Base-by-base conservation (phyloP, 2,113 vertebrate species). In the Phocoena phocoena region DNA sequence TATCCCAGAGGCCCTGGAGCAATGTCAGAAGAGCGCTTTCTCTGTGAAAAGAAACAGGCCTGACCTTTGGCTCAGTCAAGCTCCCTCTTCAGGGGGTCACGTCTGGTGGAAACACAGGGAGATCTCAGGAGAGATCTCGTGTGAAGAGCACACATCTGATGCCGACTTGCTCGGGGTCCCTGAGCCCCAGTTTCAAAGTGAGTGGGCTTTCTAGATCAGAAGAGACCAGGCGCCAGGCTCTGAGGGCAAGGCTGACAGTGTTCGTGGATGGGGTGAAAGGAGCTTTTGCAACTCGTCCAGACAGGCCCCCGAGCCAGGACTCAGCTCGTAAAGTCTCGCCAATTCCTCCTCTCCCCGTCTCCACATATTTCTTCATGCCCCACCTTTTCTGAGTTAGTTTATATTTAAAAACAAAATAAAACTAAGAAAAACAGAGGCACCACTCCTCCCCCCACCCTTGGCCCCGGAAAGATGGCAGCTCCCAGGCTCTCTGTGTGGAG, bases 401-500 rank as follows among this genome's bases (percentile, higher is more conserved):
- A 62, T 67, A 79, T 82, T 79, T 87, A 67, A 58, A 73, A 67
- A n/a, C 44, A 70, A 92, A 90, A 63, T n/a, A 73, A 38, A 38
- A 62, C 53, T n/a, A 25, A 86, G 21, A 55, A 23, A 88, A 63
- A 28, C 73, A 76, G 73, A 82, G 62, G 7, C 31, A 1, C 12
- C 3, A 21, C 15, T 31, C 62, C 38, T 17, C 11, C 91, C 88
- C 63, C 1, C 38, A 18, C 79, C 55, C 33, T 4, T 3, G 23
- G 10, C 50, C 33, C 73, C 26, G 8, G 1, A 55, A 58, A 58
- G 96, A 96, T 88, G 3, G 2, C 83, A 76, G 44, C 50, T 81
- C 74, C 67, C 20, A 15, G 80, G 96, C 76, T 58, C 92, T 93
- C 93, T 12, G 47, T 15, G 25, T 92, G 92, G 96, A 36, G 33